Conservation (phyloP, 2,888 invertebrate species). For the Nomada ferruginata region DNA sequence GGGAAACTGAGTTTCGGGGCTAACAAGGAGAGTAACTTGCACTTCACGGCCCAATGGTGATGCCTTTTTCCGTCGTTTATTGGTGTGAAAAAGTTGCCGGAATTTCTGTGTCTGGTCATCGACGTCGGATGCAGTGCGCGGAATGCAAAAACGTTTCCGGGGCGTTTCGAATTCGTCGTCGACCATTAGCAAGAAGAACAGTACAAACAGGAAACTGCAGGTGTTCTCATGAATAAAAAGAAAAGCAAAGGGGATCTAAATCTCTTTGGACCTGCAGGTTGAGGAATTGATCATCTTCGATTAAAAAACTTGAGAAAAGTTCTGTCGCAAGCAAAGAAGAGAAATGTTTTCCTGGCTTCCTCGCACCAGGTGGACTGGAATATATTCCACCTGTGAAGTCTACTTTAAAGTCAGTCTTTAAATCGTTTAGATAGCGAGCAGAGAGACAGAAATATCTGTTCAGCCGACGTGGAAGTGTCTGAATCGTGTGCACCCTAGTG, state of each 20-base stretch:
- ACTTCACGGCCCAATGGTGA: no score
- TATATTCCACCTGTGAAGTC: background rate
- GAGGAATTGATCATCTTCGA: background rate
- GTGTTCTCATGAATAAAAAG: slow-evolving; percentile 20
- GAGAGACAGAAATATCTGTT: background rate
- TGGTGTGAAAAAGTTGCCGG: no score
- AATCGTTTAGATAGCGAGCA: slow-evolving; percentile 2
- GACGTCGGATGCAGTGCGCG: no score
- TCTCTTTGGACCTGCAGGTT: background rate
- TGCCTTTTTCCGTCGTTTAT: no score
- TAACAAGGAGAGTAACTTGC: no score
- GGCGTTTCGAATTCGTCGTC: slow-evolving; percentile 3
- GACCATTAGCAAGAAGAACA: background rate
- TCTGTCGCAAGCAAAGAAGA: background rate
- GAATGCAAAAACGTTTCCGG: background rate
- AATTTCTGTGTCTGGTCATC: no score
- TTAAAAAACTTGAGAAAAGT: background rate
- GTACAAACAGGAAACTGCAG: background rate
- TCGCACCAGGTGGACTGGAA: background rate
- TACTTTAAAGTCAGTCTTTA: background rate
- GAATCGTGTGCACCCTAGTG: background rate
- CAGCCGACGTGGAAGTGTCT: slow-evolving; percentile 11
- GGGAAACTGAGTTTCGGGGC: no score
- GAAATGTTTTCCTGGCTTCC: background rate
- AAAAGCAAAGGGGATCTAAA: background rate